These are phyloP conservation scores for Prionchulus punctatus DNA, from an alignment of 2,888 invertebrate species.

Conservation along the genomic window DNA sequence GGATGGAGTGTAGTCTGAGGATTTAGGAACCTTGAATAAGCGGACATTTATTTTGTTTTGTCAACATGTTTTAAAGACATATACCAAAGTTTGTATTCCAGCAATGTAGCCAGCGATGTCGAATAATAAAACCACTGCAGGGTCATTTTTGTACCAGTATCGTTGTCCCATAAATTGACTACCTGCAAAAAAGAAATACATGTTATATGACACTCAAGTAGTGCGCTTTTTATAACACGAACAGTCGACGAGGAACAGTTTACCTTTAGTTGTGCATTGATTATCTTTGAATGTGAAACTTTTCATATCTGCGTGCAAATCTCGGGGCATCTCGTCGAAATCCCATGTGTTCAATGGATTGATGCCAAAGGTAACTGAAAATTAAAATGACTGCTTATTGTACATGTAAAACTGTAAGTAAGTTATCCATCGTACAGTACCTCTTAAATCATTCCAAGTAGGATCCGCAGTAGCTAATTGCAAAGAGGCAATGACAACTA, in stretches of 20 bases:
- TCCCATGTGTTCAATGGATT: constrained; percentile 1
- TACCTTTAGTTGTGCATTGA: not conserved
- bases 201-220: too few species aligned
- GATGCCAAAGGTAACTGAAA: constrained; percentile 1
- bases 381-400: too few species aligned
- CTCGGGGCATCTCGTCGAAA: constrained; percentile 1
- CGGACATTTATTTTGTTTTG: not conserved
- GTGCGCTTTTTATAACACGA: too few species aligned
- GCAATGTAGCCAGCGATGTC: constrained; percentile 33
- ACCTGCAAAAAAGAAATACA: not conserved
- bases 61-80: too few species aligned
- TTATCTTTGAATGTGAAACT: constrained; percentile 1
- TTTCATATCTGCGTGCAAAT: not conserved
- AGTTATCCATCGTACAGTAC: too few species aligned
- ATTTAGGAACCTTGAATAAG: not conserved
- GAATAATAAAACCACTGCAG: constrained; percentile 27
- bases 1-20: not conserved
- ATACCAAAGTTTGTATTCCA: constrained; percentile 31
- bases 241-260: not conserved
- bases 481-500: too few species aligned
- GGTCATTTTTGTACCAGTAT: constrained; percentile 27
- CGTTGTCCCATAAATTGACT: constrained; percentile 24
- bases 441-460: too few species aligned
- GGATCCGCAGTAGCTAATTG: too few species aligned
- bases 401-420: too few species aligned